A percentile compares a stretch with the other conserved stretches of the same genome.
These are phyloP conservation scores for Rynchops niger DNA, from an alignment of 2,113 vertebrate species.

Conservation along the genomic window DNA sequence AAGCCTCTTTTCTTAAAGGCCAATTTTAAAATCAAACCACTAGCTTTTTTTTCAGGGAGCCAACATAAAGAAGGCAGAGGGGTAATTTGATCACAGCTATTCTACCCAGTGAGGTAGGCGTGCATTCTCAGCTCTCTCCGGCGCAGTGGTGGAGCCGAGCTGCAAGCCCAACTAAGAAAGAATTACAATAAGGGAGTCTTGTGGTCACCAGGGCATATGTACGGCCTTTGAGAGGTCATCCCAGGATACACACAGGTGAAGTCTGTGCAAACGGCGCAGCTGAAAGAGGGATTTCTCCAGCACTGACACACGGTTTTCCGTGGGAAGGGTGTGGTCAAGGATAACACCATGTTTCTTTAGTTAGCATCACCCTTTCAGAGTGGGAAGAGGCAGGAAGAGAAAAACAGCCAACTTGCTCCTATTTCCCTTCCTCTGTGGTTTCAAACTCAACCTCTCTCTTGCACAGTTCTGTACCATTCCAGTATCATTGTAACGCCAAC, in stretches of 20 bases:
- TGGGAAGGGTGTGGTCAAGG: background rate
- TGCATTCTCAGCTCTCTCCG: background rate
- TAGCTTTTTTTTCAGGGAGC: background rate
- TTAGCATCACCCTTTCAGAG: background rate
- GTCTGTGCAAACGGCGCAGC: background rate
- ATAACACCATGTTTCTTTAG: background rate
- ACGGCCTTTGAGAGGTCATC: background rate
- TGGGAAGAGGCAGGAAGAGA: background rate
- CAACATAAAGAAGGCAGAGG: background rate
- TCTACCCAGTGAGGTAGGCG: background rate
- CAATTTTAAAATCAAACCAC: background rate
- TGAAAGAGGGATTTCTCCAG: background rate
- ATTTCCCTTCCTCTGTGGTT: background rate
- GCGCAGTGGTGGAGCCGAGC: rapidly evolving
- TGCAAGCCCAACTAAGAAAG: background rate
- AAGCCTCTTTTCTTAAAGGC: background rate
- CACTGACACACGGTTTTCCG: background rate
- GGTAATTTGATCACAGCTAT: background rate
- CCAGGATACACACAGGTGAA: background rate
- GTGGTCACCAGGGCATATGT: background rate
- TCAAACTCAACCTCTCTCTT: background rate
- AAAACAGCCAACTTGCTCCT: rapidly evolving
- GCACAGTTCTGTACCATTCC: background rate
- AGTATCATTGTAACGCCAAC: background rate
- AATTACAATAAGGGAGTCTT: background rate